Conservation (phyloP, 2,888 invertebrate genomes). For the Lumbricus terrestris region DNA sequence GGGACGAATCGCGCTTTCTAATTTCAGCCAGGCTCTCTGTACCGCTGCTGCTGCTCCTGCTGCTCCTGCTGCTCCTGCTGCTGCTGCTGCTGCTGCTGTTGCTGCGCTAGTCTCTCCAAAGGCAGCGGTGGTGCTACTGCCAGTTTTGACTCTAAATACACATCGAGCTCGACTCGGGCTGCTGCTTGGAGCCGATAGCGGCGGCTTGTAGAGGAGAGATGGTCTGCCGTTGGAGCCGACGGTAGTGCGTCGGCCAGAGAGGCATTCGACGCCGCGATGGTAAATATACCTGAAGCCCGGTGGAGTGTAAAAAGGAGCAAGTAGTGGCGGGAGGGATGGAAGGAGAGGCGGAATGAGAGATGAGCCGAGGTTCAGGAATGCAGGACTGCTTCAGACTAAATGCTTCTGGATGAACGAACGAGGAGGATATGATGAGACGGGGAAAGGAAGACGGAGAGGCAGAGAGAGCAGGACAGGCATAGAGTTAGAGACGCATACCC, state of each 20-base stretch:
- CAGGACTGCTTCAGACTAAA: neutral
- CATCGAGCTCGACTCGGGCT: neutral
- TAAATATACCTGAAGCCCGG: neutral
- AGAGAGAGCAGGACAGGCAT: neutral
- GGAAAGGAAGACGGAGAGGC: neutral
- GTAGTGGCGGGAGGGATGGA: neutral
- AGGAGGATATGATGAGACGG: neutral
- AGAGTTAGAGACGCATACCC: neutral
- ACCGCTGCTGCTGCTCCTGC: neutral
- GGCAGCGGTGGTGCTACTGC: no score
- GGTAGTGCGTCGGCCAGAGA: neutral
- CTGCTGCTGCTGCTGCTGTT: no score
- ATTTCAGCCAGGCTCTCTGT: neutral
- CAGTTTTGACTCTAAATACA: neutral
- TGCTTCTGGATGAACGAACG: neutral
- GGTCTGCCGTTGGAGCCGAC: neutral
- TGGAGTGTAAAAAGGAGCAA: neutral
- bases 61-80: no score
- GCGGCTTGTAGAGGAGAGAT: neutral
- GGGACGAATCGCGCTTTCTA: neutral
- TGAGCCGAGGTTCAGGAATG: neutral
- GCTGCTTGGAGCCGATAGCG: neutral
- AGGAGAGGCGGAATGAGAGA: neutral
- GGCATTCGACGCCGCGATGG: constrained; percentile 8
- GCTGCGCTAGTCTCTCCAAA: no score